Evolutionary conservation across 2,888 invertebrate genomes (phyloP).

Genomic region (Orgyia antiqua): DNA sequence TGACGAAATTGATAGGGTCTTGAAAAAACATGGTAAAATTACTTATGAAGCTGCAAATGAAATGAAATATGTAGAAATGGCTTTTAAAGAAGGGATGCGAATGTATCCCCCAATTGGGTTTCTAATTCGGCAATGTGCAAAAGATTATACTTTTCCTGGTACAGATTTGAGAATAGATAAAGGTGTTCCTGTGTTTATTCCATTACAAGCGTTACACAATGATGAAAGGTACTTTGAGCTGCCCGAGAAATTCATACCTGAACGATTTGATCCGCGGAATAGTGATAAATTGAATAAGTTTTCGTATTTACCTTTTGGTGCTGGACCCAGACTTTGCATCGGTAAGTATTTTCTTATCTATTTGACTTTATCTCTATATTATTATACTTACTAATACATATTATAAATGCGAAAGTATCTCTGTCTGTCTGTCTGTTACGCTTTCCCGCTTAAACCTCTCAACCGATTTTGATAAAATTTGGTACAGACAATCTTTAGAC

Average conservation of each 20-base stretch:
- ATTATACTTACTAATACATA: too few relatives aligned
- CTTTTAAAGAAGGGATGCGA: conserved; percentile 31
- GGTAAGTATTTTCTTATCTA: conserved; percentile 13
- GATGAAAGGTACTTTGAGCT: conserved; percentile 29
- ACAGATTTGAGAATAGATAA: conserved; percentile 26
- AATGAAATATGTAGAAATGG: conserved; percentile 35
- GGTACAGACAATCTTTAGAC: too few relatives aligned
- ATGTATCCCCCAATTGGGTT: conserved; percentile 25
- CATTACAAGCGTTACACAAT: conserved; percentile 28
- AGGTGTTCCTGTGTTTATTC: conserved; percentile 24
- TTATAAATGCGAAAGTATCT: too few relatives aligned
- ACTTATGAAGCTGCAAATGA: conserved; percentile 36
- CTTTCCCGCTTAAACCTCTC: too few relatives aligned
- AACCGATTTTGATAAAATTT: too few relatives aligned
- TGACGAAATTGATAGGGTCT: conserved; percentile 38
- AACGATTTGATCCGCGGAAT: conserved; percentile 23
- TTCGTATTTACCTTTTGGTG: conserved; percentile 30
- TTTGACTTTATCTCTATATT: background rate
- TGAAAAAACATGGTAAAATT: conserved; percentile 26
- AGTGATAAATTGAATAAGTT: conserved; percentile 14
- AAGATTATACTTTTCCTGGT: conserved; percentile 25
- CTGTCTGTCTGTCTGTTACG: too few relatives aligned
- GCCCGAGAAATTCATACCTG: conserved; percentile 29
- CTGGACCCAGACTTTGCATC: conserved; percentile 28
- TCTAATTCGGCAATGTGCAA: conserved; percentile 19